These are phyloP conservation scores for Drosophila parabipectinata DNA, from an alignment of 1,140 invertebrate genomes.

Conservation along the genomic window DNA sequence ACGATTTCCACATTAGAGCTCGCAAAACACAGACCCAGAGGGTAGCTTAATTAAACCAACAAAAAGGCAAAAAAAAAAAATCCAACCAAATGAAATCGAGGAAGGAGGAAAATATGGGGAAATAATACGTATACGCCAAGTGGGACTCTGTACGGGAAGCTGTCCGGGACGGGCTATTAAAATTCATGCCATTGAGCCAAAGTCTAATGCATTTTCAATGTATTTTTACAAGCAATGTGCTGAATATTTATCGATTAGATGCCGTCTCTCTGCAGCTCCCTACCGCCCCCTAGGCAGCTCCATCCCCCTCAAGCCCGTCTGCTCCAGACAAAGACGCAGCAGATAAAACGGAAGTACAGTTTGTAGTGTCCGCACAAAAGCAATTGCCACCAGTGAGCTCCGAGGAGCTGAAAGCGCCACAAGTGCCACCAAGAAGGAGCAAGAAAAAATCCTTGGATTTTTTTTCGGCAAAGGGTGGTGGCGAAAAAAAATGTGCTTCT, in stretches of 20 bases:
- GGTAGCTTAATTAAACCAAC: slow-evolving; percentile 63
- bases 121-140: slow-evolving; percentile 19
- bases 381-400: slow-evolving; percentile 36
- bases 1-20: slow-evolving; percentile 72
- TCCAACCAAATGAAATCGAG: not conserved
- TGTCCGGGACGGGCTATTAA: slow-evolving; percentile 44
- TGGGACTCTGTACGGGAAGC: slow-evolving; percentile 1
- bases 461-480: not conserved
- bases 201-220: slow-evolving; percentile 80
- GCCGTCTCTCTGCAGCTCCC: slow-evolving; percentile 30
- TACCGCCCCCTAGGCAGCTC: not conserved
- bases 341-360: slow-evolving; percentile 75
- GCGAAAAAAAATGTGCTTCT: slow-evolving; percentile 21
- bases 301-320: slow-evolving; percentile 4
- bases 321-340: slow-evolving; percentile 66
- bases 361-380: slow-evolving; percentile 73
- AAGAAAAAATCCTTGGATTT: slow-evolving; percentile 20
- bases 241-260: slow-evolving; percentile 78
- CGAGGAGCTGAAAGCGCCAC: slow-evolving; percentile 52
- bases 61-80: slow-evolving; percentile 12
- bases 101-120: slow-evolving; percentile 21
- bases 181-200: slow-evolving; percentile 65
- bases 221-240: slow-evolving; percentile 71
- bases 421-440: slow-evolving; percentile 47
- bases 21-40: slow-evolving; percentile 35